These are phyloP conservation scores for Noturus placidus DNA, from an alignment of 2,113 vertebrate genomes.

Conservation along the genomic window DNA sequence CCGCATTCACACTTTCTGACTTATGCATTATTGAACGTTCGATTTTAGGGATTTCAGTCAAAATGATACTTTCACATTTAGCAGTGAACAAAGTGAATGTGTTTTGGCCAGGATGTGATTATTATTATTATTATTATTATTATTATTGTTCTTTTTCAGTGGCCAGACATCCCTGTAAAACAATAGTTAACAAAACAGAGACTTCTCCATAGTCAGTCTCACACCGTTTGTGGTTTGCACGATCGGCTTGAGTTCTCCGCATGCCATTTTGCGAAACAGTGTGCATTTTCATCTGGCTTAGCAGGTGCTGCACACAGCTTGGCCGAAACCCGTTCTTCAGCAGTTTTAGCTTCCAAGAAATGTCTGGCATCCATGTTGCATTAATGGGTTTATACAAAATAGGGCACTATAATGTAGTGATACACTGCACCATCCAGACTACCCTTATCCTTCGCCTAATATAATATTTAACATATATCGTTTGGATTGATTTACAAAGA, in stretches of 20 bases:
- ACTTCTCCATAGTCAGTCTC: background rate
- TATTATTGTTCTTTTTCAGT: background rate
- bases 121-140: too few species aligned
- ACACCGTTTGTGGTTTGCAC: background rate
- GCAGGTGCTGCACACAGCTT: background rate
- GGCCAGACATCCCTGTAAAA: background rate
- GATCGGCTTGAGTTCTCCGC: background rate
- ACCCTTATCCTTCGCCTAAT: background rate
- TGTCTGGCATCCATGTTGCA: background rate
- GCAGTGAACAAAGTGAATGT: background rate
- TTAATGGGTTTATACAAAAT: conserved; percentile 12
- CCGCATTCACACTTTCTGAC: background rate
- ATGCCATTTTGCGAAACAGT: background rate
- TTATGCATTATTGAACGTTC: background rate
- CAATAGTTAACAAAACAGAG: background rate
- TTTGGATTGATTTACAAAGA: background rate
- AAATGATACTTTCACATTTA: background rate
- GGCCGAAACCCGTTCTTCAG: background rate
- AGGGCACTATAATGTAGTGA: background rate
- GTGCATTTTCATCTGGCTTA: background rate
- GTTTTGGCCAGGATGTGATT: background rate
- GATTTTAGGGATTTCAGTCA: background rate
- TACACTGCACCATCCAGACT: background rate
- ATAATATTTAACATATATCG: background rate
- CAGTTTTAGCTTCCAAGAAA: background rate